Conservation (phyloP, 2,113 vertebrate genomes). For the Phocoena sinus region DNA sequence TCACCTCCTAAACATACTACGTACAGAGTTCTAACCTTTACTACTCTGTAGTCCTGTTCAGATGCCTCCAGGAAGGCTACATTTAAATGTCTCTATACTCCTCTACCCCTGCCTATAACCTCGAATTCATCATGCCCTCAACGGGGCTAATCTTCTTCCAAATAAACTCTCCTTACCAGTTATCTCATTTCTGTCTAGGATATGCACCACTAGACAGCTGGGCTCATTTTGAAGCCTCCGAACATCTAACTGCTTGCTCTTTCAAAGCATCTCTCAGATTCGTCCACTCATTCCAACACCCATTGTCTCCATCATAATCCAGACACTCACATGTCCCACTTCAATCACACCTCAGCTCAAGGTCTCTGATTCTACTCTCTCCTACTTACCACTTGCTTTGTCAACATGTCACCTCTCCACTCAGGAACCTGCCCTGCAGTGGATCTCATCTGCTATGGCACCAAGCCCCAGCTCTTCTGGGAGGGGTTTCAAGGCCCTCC, state of each 20-base stretch:
- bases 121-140: background rate
- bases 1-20: background rate
- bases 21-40: background rate
- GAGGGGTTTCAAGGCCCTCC: background rate
- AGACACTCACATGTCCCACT: background rate
- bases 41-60: background rate
- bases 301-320: background rate
- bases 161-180: background rate
- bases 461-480: background rate
- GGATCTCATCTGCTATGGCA: background rate
- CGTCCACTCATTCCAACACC: background rate
- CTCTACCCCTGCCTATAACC: background rate
- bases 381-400: background rate
- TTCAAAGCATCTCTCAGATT: background rate
- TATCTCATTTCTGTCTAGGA: background rate
- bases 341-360: background rate
- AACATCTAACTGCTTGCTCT: background rate
- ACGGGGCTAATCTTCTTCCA: background rate
- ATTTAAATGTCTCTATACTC: rapidly evolving
- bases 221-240: background rate
- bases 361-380: background rate
- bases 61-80: background rate
- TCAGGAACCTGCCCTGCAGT: background rate
- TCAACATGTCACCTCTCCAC: background rate
- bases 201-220: background rate